Base-by-base conservation (phyloP, 2,113 vertebrate genomes). In the Panthera uncia region DNA sequence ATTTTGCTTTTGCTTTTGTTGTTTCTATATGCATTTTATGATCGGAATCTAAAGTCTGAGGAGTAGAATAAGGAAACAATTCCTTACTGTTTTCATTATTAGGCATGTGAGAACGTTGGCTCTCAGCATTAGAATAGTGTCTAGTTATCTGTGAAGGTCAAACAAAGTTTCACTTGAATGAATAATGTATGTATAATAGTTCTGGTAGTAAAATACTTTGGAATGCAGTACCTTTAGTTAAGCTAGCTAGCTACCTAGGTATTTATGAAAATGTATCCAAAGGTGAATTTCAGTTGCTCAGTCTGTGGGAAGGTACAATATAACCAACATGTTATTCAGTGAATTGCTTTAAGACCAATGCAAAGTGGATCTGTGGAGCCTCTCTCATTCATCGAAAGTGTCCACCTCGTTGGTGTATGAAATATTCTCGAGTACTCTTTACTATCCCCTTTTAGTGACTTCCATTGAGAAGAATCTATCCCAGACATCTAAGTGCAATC, bases 261-360 rank as follows among this genome's bases (percentile, higher is more conserved):
- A n/a, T 14, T n/a, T 81, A 57, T 7, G 41, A 69, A 33, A 55
- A 73, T 66, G 10, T 1, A 38, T 45, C 8, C 0, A 0, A 57
- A 93, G 7, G 16, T 78, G 15, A 80, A 91, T 93, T 94, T 71
- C 33, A 87, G 3, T 76, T 27, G 10, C 14, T 93, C 9, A n/a
- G 0, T 63, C 29, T 73, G 0, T 71, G 50, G 4, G 18, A 33
- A 68, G 9, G 31, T 76, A 31, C 7, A 61, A 36, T 25, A 73
- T 65, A 4, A 9, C 7, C 19, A 76, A 48, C 41, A 21, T 27
- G 8, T 48, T 79, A 29, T 1, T 85, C 19, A 27, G 2, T 31
- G 27, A 71, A 73, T 91, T 84, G 15, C 33, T 38, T 38, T 57
- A 87, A 91, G 29, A 33, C 79, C 33, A 83, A 41, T 92, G 18